These are phyloP conservation scores for Luehdorfia chinensis DNA, from an alignment of 1,140 invertebrate species.

Conservation along the genomic window DNA sequence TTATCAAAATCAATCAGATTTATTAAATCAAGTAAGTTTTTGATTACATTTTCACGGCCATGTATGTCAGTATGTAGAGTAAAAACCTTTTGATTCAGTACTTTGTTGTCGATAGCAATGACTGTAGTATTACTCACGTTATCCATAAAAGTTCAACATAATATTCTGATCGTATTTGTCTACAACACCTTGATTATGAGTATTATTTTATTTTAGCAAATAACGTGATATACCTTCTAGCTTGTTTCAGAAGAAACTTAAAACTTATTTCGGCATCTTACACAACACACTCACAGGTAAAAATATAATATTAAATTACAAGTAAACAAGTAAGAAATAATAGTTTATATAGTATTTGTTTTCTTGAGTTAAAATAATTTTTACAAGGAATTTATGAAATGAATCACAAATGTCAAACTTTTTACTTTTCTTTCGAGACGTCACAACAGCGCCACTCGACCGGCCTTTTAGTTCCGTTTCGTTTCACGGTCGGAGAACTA, in stretches of 20 bases:
- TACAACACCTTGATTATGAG: too few species aligned
- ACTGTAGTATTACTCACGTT: neutral
- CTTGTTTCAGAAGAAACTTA: too few species aligned
- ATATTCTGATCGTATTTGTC: too few species aligned
- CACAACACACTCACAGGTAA: too few species aligned
- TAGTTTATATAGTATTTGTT: conserved; percentile 20
- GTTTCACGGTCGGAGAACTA: conserved; percentile 52
- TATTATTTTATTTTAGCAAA: too few species aligned
- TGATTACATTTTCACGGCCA: conserved; percentile 8
- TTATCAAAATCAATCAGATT: too few species aligned
- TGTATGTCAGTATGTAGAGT: too few species aligned
- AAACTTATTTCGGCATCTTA: too few species aligned
- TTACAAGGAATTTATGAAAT: conserved; percentile 43
- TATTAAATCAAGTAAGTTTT: too few species aligned
- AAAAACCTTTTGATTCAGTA: too few species aligned
- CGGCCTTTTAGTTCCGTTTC: conserved; percentile 52
- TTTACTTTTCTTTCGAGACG: conserved; percentile 49
- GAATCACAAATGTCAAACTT: conserved; percentile 57
- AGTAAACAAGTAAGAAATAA: conserved; percentile 9
- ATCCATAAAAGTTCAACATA: conserved; percentile 1
- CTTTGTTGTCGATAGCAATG: neutral
- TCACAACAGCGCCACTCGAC: conserved; percentile 34
- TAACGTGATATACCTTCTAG: too few species aligned
- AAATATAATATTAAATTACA: too few species aligned
- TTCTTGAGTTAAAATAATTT: conserved; percentile 27